Conservation (phyloP, 1,140 invertebrate genomes). For the Latrodectus geometricus region DNA sequence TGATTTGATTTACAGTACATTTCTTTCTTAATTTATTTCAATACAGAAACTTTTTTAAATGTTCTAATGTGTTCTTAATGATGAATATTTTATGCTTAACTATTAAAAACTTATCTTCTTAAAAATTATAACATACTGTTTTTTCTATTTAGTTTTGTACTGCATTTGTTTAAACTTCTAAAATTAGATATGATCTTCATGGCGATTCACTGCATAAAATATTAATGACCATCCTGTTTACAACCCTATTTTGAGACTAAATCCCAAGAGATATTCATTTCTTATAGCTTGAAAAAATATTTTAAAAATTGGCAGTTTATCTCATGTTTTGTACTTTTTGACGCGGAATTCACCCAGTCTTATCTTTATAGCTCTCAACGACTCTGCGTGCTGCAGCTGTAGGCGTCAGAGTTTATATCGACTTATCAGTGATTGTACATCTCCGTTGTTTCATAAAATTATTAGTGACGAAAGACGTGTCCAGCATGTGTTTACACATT, state of each 20-base stretch:
- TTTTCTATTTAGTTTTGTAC: no score
- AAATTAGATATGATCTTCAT: not conserved
- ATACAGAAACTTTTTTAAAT: no score
- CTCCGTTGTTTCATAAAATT: constrained; percentile 51
- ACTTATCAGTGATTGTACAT: constrained; percentile 37
- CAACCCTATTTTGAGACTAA: constrained; percentile 35
- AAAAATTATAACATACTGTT: no score
- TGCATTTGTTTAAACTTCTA: no score
- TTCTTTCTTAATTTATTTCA: no score
- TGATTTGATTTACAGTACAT: no score
- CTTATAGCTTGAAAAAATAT: not conserved
- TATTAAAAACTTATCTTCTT: no score
- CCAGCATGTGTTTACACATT: constrained; percentile 43
- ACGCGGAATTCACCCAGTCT: constrained; percentile 1
- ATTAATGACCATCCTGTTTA: constrained; percentile 46
- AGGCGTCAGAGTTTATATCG: constrained; percentile 25
- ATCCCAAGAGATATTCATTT: constrained; percentile 27
- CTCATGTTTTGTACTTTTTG: not conserved
- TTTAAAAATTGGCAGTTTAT: not conserved
- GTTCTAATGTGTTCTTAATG: no score
- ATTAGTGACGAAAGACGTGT: constrained; percentile 53
- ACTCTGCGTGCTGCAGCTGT: constrained; percentile 4
- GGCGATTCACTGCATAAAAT: constrained; percentile 30
- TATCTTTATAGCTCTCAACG: constrained; percentile 37
- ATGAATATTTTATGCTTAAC: no score